Percentiles rank a stretch among this genome's conserved stretches.
These are phyloP conservation scores for Agrilus mali DNA, from an alignment of 2,888 invertebrate genomes.

Conservation along the genomic window DNA sequence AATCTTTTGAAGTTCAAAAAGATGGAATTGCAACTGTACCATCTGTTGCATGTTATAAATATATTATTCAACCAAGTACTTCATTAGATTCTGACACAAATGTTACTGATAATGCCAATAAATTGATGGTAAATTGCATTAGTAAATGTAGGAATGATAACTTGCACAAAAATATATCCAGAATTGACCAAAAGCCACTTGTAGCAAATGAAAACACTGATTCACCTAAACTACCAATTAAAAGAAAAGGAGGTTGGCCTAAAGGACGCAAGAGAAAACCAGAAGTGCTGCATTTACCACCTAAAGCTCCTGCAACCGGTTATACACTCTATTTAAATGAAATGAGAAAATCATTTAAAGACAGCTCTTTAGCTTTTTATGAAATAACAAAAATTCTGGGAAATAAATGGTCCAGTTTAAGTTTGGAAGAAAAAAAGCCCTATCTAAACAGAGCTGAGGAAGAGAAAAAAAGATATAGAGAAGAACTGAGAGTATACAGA, in stretches of 20 bases:
- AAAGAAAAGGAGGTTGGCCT: constrained; percentile 46
- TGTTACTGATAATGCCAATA: constrained; percentile 7
- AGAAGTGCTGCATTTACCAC: constrained; percentile 36
- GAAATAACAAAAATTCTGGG: constrained; percentile 45
- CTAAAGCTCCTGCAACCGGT: constrained; percentile 45
- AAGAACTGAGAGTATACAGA: constrained; percentile 41
- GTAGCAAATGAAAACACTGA: neutral
- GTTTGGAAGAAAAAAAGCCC: constrained; percentile 39
- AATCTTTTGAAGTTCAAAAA: too few species aligned
- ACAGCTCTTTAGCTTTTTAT: constrained; percentile 37
- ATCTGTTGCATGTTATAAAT: too few species aligned
- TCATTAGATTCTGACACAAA: constrained; percentile 20
- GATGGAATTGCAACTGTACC: too few species aligned
- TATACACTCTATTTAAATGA: constrained; percentile 44
- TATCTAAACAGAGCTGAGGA: constrained; percentile 42
- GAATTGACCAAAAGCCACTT: neutral
- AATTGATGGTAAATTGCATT: constrained; percentile 2
- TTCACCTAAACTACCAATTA: constrained; percentile 20
- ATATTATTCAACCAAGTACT: too few species aligned
- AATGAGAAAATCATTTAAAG: constrained; percentile 40
- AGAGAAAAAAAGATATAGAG: constrained; percentile 42
- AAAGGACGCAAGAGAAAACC: constrained; percentile 46
- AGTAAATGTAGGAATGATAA: constrained; percentile 4
- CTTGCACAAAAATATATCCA: neutral
- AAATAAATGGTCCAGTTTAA: constrained; percentile 43